These are phyloP conservation scores for Apantesis nais DNA, from an alignment of 2,888 invertebrate genomes.

Conservation along the genomic window DNA sequence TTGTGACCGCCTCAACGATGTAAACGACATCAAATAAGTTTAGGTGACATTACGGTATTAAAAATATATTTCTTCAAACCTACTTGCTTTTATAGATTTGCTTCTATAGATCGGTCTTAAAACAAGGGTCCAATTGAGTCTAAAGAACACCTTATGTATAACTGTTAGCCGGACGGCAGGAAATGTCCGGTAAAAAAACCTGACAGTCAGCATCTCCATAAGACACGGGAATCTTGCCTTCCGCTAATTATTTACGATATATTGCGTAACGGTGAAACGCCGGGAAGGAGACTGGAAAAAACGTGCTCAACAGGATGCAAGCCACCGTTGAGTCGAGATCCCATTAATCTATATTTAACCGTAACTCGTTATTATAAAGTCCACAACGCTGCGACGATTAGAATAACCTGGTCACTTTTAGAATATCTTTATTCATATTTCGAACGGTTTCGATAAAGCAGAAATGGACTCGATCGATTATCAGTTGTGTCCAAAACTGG, in stretches of 20 bases:
- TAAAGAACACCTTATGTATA: constrained; percentile 50
- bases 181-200: constrained; percentile 78
- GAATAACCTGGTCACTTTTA: constrained; percentile 72
- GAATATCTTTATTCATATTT: constrained; percentile 84
- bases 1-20: constrained; percentile 16
- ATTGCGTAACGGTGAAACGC: constrained; percentile 86
- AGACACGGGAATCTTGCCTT: constrained; percentile 84
- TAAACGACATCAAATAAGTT: constrained; percentile 28
- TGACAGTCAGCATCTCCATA: constrained; percentile 80
- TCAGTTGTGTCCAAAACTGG: constrained; percentile 51
- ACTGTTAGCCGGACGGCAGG: constrained; percentile 73
- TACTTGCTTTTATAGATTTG: constrained; percentile 42
- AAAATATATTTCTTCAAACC: constrained; percentile 38
- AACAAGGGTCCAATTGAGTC: constrained; percentile 44
- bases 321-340: constrained; percentile 61
- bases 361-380: constrained; percentile 60
- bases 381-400: constrained; percentile 55
- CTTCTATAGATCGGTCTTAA: constrained; percentile 42
- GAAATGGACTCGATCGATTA: constrained; percentile 73
- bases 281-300: constrained; percentile 83
- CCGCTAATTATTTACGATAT: constrained; percentile 86
- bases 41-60: constrained; percentile 16
- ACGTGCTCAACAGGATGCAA: constrained; percentile 81
- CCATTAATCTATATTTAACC: constrained; percentile 57
- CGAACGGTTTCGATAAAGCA: constrained; percentile 79